phyloP scores from a whole-genome alignment of 2,888 invertebrate species.

The Acanthopleura granulata region DNA sequence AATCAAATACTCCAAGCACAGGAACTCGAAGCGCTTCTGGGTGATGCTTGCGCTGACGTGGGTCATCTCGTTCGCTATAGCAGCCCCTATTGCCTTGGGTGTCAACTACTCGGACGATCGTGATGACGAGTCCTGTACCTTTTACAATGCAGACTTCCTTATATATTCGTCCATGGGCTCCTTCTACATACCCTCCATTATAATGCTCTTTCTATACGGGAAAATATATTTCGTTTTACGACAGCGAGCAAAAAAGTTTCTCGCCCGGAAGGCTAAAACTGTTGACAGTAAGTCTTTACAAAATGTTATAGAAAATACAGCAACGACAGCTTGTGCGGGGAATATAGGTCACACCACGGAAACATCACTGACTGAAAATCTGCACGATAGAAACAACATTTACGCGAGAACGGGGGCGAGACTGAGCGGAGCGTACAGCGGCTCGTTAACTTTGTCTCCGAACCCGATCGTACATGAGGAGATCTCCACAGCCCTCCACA shows the following conservation, averaged over 20 bases:
- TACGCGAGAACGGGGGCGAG: constrained; percentile 12
- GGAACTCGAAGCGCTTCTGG: constrained; percentile 88
- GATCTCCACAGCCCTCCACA: constrained; percentile 10
- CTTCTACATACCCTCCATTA: constrained; percentile 98
- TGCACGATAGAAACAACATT: constrained; percentile 12
- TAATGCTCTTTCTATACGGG: constrained; percentile 98
- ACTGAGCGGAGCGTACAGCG: constrained; percentile 1
- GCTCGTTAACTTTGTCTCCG: constrained; percentile 3
- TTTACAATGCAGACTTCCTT: constrained; percentile 98
- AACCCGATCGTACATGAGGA: constrained; percentile 15
- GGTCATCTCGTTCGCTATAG: constrained; percentile 95
- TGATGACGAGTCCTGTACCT: constrained; percentile 87
- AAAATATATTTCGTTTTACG: constrained; percentile 91
- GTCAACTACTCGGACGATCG: constrained; percentile 93
- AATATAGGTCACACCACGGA: not conserved
- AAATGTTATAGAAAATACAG: constrained; percentile 61
- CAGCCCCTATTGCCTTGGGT: constrained; percentile 95
- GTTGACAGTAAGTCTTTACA: constrained; percentile 51
- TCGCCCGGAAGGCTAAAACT: constrained; percentile 46
- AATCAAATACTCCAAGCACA: constrained; percentile 98
- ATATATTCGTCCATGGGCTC: constrained; percentile 98
- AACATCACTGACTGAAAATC: not conserved
- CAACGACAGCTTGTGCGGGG: constrained; percentile 29
- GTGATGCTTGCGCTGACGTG: constrained; percentile 95
- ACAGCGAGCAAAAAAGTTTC: constrained; percentile 57